Evolutionary conservation across 2,888 invertebrate genomes (phyloP), one percentile per base, ranked within the genome.

Genomic region (Ophonus ardosiacus): DNA sequence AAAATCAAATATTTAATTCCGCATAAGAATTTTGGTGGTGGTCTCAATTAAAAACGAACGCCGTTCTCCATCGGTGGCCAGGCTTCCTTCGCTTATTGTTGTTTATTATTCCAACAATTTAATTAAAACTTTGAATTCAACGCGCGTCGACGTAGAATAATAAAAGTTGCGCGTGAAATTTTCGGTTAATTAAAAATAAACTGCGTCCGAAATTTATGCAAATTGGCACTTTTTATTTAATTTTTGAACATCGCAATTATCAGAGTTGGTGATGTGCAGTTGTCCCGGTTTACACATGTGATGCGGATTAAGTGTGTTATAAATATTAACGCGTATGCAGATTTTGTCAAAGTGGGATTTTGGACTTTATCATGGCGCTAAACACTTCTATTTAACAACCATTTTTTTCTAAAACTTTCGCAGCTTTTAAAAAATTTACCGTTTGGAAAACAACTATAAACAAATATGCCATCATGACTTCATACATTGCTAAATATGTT

Each of bases 321-420:
- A 89, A 89, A 89, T 89, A 89, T 89, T 88, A 89, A 89, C 88
- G 88, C 71, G 57, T 87, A 87, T 88, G 88, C 86, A 87, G 86
- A 88, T 87, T 87, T 86, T 87, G 85, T 84, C 43, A 51, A 51
- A 51, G 43, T 13, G 43, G 43, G 2, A 13, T 51, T 31, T 51
- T 51, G 43, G 43, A 51, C 43, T 51, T 51, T 51, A 51, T 51
- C 43, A 13, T 13, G 8, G 43, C 43, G 8, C 43, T 51, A 51
- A 51, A 51, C 43, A 51, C 43, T 51, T 51, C 13, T 51, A 51
- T 51, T 51, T 51, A 51, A 51, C 43, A 13, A 3, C 43, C 10
- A 51, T 51, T 51, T 51, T 51, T 51, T 13, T 13, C 8, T 51
- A 51, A 43, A 51, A 51, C 43, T 51, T 51, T 2, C 43, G 10